phyloP scores from a whole-genome alignment of 1,140 invertebrate species.

The Zophobas atratus region DNA sequence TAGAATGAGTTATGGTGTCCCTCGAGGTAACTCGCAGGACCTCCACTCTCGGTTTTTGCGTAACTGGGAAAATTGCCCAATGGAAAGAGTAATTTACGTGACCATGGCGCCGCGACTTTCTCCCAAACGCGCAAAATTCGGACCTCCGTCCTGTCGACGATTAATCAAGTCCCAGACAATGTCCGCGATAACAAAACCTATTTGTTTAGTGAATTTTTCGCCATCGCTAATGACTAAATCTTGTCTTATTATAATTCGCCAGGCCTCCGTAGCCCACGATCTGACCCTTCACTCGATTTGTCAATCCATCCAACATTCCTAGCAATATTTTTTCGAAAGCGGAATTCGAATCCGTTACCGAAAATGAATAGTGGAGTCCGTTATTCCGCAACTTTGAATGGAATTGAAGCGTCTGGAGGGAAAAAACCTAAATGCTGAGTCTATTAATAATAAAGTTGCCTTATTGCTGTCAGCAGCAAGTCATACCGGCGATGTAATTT shows the following conservation, averaged over 20 bases:
- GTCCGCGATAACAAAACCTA: neutral
- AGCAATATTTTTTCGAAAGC: constrained; percentile 2
- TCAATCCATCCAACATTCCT: neutral
- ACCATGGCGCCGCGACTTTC: neutral
- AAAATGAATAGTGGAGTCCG: constrained; percentile 3
- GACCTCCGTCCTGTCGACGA: neutral
- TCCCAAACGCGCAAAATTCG: neutral
- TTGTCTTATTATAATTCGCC: constrained; percentile 6
- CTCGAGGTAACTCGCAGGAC: too few species aligned
- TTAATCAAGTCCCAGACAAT: constrained; percentile 7
- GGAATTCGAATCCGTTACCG: constrained; percentile 12
- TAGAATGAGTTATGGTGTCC: too few species aligned
- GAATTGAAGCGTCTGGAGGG: neutral
- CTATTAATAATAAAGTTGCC: constrained; percentile 14
- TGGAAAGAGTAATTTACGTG: too few species aligned
- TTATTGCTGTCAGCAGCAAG: neutral
- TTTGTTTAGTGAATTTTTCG: constrained; percentile 7
- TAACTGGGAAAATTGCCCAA: too few species aligned
- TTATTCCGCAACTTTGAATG: neutral
- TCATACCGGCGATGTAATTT: neutral
- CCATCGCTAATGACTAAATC: neutral
- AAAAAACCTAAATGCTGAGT: neutral
- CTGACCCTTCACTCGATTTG: neutral
- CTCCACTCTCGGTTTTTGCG: too few species aligned
- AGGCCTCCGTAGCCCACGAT: neutral